Conservation (phyloP, 2,113 vertebrate genomes). For the Corvus cornix region DNA sequence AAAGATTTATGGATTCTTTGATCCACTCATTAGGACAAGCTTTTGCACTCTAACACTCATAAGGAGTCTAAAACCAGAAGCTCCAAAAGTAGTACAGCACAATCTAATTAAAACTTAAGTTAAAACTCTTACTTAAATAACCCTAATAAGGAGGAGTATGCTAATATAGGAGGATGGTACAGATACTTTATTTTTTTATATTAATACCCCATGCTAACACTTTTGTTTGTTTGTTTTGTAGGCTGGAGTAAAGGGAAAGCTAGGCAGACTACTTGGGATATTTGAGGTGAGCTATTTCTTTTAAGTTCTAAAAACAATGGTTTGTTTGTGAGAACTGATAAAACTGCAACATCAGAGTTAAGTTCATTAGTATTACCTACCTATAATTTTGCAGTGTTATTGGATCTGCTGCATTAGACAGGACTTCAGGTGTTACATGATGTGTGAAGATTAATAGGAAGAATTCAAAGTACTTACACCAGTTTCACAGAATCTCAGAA, state of each 20-base stretch:
- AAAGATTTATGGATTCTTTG: background rate
- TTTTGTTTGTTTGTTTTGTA: conserved; percentile 59
- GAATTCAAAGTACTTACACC: background rate
- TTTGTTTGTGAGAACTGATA: background rate
- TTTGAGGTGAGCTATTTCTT: conserved; percentile 90
- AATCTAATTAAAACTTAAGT: background rate
- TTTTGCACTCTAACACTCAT: background rate
- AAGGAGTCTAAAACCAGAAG: background rate
- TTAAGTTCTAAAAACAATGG: background rate
- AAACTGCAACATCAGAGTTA: background rate
- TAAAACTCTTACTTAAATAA: background rate
- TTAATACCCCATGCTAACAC: background rate
- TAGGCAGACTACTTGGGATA: conserved; percentile 93
- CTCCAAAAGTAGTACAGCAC: background rate
- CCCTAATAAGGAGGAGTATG: background rate
- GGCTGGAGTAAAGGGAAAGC: conserved; percentile 96
- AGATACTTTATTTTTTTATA: background rate
- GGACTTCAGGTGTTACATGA: background rate
- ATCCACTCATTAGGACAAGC: background rate
- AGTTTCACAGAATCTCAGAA: background rate
- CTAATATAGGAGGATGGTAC: background rate
- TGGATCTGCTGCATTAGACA: background rate
- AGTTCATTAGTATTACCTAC: background rate
- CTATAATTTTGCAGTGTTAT: background rate
- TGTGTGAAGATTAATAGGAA: background rate